phyloP scores from a whole-genome alignment of 1,140 invertebrate species.

The Drosophila orena region DNA sequence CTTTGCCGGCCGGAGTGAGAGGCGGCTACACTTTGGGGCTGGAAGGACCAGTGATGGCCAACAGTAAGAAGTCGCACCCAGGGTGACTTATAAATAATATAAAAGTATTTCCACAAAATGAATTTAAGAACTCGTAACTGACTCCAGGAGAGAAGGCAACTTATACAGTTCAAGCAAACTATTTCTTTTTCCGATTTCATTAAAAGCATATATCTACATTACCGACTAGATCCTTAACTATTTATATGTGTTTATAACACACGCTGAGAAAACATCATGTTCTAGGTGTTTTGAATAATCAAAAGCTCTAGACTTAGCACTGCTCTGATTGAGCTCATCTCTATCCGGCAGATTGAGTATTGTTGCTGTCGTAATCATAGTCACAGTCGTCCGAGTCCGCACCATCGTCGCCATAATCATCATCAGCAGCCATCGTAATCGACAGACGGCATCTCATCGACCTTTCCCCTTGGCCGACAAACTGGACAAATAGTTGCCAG shows the following conservation, averaged over 20 bases:
- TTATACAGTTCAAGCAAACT: background rate
- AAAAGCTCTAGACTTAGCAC: background rate
- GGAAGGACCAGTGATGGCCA: constrained; percentile 33
- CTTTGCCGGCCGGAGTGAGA: background rate
- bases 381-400: constrained; percentile 38
- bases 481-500: constrained; percentile 49
- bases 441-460: constrained; percentile 53
- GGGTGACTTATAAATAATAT: constrained; percentile 3
- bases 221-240: too few relatives aligned
- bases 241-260: too few relatives aligned
- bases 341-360: constrained; percentile 15
- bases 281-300: background rate
- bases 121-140: too few relatives aligned
- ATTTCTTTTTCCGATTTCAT: too few relatives aligned
- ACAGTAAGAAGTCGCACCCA: background rate
- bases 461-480: constrained; percentile 36
- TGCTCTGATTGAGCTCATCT: constrained; percentile 11
- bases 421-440: constrained; percentile 52
- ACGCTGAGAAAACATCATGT: too few relatives aligned
- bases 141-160: too few relatives aligned
- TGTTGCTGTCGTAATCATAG: constrained; percentile 40
- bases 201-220: too few relatives aligned
- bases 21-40: background rate
- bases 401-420: constrained; percentile 49
- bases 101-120: background rate